Evolutionary conservation across 2,888 invertebrate species (phyloP).

Genomic region (Danaus chrysippus): DNA sequence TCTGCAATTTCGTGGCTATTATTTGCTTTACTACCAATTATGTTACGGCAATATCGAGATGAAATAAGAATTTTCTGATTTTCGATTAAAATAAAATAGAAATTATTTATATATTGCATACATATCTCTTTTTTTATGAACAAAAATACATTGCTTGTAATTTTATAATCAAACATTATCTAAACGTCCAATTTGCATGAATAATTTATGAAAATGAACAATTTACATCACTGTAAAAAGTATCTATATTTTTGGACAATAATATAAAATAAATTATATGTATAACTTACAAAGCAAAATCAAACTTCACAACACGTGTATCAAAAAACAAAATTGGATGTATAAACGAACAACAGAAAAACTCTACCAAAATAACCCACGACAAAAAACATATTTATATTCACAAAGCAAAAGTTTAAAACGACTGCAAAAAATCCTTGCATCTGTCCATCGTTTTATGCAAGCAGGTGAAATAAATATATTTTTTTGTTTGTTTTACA

Average conservation of each 20-base stretch:
- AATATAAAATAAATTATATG: no score
- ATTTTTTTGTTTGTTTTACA: conserved; percentile 27
- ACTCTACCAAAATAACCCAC: conserved; percentile 4
- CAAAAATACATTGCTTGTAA: conserved; percentile 16
- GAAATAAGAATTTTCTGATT: no score
- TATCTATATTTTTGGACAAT: no score
- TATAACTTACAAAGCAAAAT: no score
- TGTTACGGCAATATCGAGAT: no score
- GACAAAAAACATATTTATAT: conserved; percentile 19
- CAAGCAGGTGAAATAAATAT: conserved; percentile 43
- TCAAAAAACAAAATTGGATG: neutral
- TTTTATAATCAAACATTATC: conserved; percentile 11
- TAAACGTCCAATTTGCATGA: conserved; percentile 34
- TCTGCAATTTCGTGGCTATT: neutral
- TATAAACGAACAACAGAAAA: neutral
- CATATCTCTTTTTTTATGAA: conserved; percentile 2
- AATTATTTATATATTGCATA: no score
- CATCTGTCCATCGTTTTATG: conserved; percentile 43
- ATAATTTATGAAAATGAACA: conserved; percentile 34
- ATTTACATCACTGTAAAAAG: neutral
- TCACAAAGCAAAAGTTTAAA: conserved; percentile 33
- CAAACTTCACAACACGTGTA: no score
- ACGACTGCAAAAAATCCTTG: conserved; percentile 31
- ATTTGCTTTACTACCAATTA: neutral
- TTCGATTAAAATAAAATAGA: no score